A percentile compares a stretch with the other conserved stretches of the same genome.
phyloP scores from a whole-genome alignment of 2,888 invertebrate species.

The Dromius quadrimaculatus region DNA sequence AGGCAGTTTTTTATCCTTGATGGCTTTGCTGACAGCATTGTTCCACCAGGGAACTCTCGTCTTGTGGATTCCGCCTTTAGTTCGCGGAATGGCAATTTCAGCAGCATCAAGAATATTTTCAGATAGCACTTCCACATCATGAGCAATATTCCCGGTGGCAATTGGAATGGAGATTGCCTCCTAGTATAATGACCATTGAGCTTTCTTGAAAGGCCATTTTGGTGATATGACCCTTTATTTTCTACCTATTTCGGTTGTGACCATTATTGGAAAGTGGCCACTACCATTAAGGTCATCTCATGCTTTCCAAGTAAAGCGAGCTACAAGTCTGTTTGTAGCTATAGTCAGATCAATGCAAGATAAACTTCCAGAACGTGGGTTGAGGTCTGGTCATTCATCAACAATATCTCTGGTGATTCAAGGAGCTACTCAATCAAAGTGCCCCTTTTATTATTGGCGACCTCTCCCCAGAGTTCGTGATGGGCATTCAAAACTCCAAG shows the following conservation, averaged over 20 bases:
- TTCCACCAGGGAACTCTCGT: conserved; percentile 16
- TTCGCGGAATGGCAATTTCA: neutral
- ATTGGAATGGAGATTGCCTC: neutral
- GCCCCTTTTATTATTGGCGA: conserved; percentile 49
- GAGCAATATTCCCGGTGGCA: neutral
- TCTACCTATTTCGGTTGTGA: conserved; percentile 1
- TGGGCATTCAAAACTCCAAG: conserved; percentile 56
- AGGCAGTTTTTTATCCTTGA: neutral
- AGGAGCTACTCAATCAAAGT: conserved; percentile 40
- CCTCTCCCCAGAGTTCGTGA: conserved; percentile 53
- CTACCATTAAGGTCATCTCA: conserved; percentile 45
- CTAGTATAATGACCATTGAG: no score
- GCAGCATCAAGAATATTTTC: neutral
- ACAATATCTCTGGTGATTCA: conserved; percentile 52
- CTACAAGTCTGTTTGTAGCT: neutral
- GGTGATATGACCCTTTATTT: neutral
- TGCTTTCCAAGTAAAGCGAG: conserved; percentile 47
- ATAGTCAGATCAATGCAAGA: conserved; percentile 53
- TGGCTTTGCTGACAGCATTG: no score
- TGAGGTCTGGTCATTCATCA: conserved; percentile 54
- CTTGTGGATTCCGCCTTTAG: neutral
- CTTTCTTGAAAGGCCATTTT: conserved; percentile 54
- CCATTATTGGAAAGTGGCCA: conserved; percentile 55
- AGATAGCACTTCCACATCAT: neutral
- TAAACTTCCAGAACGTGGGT: conserved; percentile 28